Percentiles rank a stretch among this genome's conserved stretches.
Evolutionary conservation across 2,888 invertebrate species (phyloP).

Genomic region (Amphimallon solstitiale): DNA sequence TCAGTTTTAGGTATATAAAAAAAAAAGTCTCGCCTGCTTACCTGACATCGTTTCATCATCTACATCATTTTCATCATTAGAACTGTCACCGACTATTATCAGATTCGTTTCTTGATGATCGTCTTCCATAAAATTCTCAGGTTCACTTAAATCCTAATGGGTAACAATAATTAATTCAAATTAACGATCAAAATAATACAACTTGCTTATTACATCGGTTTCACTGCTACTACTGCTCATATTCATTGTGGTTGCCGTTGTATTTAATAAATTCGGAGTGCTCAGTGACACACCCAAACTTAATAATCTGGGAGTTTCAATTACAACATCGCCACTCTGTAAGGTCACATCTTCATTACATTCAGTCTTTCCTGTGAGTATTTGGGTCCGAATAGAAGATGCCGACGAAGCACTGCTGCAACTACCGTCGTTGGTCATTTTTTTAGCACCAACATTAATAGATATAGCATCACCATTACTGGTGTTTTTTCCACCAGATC

Average conservation of each 20-base stretch:
- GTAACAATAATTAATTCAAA: background rate
- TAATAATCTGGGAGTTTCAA: conserved; percentile 50
- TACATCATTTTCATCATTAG: conserved; percentile 86
- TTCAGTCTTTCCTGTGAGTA: conserved; percentile 44
- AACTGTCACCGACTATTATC: conserved; percentile 72
- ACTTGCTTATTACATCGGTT: conserved; percentile 44
- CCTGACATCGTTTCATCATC: conserved; percentile 88
- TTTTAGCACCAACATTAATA: background rate
- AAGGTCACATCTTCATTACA: conserved; percentile 39
- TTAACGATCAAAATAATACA: background rate
- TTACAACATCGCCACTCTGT: conserved; percentile 43
- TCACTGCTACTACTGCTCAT: conserved; percentile 62
- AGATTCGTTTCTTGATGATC: conserved; percentile 64
- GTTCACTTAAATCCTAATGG: conserved; percentile 68
- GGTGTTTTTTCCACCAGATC: background rate
- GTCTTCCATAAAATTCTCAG: conserved; percentile 72
- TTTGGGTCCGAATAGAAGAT: conserved; percentile 52
- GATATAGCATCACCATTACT: conserved; percentile 18
- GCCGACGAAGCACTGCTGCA: conserved; percentile 49
- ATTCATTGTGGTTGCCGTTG: conserved; percentile 59
- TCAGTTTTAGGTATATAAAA: too few species aligned
- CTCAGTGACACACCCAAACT: conserved; percentile 60
- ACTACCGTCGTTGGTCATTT: conserved; percentile 33
- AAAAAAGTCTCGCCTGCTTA: too few species aligned
- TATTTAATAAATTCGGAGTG: conserved; percentile 61